Percentiles rank a stretch among this genome's conserved stretches.
These are phyloP conservation scores for Phyllotis vaccarum DNA, from an alignment of 2,797 vertebrate genomes.

Conservation along the genomic window DNA sequence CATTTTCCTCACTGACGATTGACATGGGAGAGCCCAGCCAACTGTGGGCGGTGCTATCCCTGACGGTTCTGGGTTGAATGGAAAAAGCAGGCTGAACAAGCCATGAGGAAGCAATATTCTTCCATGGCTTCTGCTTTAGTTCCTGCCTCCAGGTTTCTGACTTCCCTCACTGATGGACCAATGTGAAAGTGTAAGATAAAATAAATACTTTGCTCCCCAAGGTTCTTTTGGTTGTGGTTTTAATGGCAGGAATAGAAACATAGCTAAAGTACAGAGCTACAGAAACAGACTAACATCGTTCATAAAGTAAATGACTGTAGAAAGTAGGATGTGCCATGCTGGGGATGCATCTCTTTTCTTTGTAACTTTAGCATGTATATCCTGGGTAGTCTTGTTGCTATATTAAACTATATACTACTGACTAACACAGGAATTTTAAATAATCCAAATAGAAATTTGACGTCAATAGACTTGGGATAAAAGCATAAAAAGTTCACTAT, in stretches of 20 bases:
- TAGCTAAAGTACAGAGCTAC: background rate
- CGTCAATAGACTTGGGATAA: background rate
- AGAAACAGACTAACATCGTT: background rate
- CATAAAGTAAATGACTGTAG: background rate
- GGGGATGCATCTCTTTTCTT: background rate
- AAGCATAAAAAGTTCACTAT: background rate
- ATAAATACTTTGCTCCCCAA: background rate
- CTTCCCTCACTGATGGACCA: background rate
- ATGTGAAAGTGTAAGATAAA: background rate
- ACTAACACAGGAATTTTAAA: background rate
- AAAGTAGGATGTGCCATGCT: background rate
- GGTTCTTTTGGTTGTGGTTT: background rate
- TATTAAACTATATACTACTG: background rate
- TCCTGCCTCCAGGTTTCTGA: background rate
- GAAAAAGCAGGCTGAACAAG: background rate
- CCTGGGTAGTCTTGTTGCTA: background rate
- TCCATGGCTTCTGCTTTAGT: background rate
- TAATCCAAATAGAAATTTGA: conserved; percentile 11
- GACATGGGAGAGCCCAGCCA: background rate
- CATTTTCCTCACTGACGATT: background rate
- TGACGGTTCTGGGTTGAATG: background rate
- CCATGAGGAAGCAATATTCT: background rate
- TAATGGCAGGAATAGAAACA: background rate
- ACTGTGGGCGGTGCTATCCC: background rate
- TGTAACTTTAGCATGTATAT: background rate